Conservation (phyloP, 2,113 vertebrate species). For the Notarius quadriscutis region DNA sequence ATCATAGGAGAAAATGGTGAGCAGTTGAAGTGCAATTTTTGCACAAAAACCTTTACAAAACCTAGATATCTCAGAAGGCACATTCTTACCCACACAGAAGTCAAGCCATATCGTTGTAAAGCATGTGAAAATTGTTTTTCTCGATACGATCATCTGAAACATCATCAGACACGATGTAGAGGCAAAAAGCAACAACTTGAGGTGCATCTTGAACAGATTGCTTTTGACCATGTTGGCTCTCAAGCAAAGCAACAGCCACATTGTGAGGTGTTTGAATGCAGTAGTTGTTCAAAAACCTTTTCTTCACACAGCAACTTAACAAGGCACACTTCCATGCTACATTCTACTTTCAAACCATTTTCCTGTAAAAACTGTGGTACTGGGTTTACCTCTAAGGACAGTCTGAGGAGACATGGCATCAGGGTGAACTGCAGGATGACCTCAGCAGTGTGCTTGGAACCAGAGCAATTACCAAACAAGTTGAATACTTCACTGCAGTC, state of each 20-base stretch:
- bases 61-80: constrained; percentile 68
- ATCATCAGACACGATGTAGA: constrained; percentile 69
- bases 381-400: constrained; percentile 58
- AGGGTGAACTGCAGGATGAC: constrained; percentile 13
- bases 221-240: constrained; percentile 65
- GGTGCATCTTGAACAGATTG: constrained; percentile 70
- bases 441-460: constrained; percentile 5
- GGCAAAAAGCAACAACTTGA: constrained; percentile 63
- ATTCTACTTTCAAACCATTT: constrained; percentile 61
- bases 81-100: constrained; percentile 77
- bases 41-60: constrained; percentile 72
- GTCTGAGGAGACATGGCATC: constrained; percentile 60
- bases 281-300: constrained; percentile 65
- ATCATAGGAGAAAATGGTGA: constrained; percentile 20
- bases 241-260: constrained; percentile 49
- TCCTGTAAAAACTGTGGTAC: constrained; percentile 64
- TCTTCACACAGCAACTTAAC: constrained; percentile 58
- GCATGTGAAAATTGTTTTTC: constrained; percentile 73
- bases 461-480: not conserved
- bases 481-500: constrained; percentile 39
- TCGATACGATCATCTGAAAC: constrained; percentile 72
- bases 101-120: constrained; percentile 77
- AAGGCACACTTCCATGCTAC: constrained; percentile 67
- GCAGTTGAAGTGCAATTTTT: constrained; percentile 73
- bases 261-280: constrained; percentile 59